Evolutionary conservation across 2,797 vertebrate genomes (phyloP).

Genomic region (Leucoraja ocellata): DNA sequence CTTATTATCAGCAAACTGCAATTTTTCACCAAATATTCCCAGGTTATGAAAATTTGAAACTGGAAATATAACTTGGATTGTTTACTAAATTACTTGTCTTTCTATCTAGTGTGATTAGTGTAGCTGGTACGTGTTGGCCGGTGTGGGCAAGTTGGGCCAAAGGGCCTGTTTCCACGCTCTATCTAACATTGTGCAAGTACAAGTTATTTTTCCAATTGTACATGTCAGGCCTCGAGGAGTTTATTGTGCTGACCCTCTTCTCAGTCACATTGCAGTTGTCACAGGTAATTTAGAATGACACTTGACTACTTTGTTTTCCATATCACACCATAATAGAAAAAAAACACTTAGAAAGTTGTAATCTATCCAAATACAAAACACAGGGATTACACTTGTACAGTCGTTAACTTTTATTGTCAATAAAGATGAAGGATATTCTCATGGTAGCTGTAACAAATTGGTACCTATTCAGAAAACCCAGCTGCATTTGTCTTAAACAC

Average conservation of each 20-base stretch:
- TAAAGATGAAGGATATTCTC: not conserved
- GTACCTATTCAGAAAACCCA: not conserved
- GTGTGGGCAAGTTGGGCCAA: too few species aligned
- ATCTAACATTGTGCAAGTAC: not conserved
- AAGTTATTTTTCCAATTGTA: not conserved
- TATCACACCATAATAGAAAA: not conserved
- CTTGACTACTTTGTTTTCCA: not conserved
- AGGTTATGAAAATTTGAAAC: not conserved
- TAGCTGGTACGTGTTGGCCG: too few species aligned
- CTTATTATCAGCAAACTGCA: not conserved
- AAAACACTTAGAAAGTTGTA: not conserved
- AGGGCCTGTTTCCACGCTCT: too few species aligned
- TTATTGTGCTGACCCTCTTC: not conserved
- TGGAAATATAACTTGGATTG: not conserved
- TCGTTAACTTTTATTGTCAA: conserved; percentile 5
- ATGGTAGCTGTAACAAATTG: not conserved
- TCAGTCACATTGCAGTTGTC: not conserved
- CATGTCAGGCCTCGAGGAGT: not conserved
- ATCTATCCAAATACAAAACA: not conserved
- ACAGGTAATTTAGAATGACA: not conserved
- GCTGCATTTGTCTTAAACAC: not conserved
- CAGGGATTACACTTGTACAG: not conserved
- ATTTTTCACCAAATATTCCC: not conserved
- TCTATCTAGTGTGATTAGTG: too few species aligned
- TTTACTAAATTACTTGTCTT: not conserved